Percentiles rank a stretch among this genome's conserved stretches.
Evolutionary conservation across 2,797 vertebrate species (phyloP).

Genomic region (Lepus oiostolus): DNA sequence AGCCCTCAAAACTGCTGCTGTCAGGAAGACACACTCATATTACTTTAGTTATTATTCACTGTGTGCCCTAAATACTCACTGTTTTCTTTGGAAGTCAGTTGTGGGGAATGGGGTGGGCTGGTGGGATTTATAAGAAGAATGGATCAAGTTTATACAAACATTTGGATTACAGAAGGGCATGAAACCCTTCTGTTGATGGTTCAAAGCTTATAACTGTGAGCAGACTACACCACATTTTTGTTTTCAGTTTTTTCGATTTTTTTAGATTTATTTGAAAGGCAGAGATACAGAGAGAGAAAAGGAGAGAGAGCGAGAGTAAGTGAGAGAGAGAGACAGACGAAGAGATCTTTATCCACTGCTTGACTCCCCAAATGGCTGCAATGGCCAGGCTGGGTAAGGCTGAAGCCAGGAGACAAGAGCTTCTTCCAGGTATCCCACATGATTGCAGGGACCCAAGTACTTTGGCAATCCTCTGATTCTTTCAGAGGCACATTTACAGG

Average conservation of each 20-base stretch:
- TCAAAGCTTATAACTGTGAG: not conserved
- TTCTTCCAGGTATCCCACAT: too few relatives aligned
- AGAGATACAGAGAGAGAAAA: too few relatives aligned
- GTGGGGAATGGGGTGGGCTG: not conserved
- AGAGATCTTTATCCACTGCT: too few relatives aligned
- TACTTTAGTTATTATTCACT: not conserved
- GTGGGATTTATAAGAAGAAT: not conserved
- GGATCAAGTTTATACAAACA: not conserved
- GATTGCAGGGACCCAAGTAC: too few relatives aligned
- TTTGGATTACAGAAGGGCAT: not conserved
- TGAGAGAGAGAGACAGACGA: too few relatives aligned
- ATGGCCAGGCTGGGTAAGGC: too few relatives aligned
- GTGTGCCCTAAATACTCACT: not conserved
- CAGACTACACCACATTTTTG: not conserved
- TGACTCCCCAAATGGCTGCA: too few relatives aligned
- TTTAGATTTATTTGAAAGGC: too few relatives aligned
- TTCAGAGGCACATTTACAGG: too few relatives aligned
- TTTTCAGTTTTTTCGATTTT: not conserved
- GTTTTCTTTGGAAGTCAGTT: slow-evolving; percentile 31
- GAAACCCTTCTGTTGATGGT: not conserved
- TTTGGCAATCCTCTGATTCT: too few relatives aligned
- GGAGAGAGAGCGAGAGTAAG: too few relatives aligned
- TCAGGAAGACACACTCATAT: not conserved
- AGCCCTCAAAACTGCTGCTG: slow-evolving; percentile 21
- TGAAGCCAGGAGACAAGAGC: too few relatives aligned